phyloP scores from a whole-genome alignment of 2,113 vertebrate species.

The Clupea harengus region DNA sequence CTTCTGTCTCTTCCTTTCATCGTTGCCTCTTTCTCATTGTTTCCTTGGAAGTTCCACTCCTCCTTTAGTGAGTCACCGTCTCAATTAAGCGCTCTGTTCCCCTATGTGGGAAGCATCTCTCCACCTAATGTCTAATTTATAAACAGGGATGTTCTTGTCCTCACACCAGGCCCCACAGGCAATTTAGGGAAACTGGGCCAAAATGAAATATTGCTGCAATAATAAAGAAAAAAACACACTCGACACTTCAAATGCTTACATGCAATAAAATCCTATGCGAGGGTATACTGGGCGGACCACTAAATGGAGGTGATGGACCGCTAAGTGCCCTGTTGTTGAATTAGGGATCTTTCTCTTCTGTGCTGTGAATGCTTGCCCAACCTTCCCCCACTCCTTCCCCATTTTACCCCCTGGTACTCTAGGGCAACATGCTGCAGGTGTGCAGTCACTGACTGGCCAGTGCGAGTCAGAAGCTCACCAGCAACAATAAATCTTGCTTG shows the following conservation, averaged over 20 bases:
- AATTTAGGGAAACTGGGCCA: slow-evolving; percentile 76
- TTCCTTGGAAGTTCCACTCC: slow-evolving; percentile 25
- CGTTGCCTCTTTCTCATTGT: background rate
- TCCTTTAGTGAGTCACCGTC: slow-evolving; percentile 36
- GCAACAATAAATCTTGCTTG: background rate
- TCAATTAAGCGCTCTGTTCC: slow-evolving; percentile 38
- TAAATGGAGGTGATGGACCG: slow-evolving; percentile 44
- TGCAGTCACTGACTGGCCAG: background rate
- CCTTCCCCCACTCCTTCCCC: background rate
- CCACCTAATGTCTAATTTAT: slow-evolving; percentile 54
- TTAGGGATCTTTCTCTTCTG: slow-evolving; percentile 18
- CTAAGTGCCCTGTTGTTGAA: slow-evolving; percentile 46
- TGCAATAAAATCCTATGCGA: slow-evolving; percentile 60
- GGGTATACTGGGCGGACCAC: slow-evolving; percentile 47
- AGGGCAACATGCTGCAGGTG: background rate
- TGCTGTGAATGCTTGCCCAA: background rate
- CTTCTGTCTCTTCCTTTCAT: background rate
- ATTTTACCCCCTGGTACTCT: background rate
- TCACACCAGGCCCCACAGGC: slow-evolving; percentile 71
- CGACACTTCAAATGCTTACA: slow-evolving; percentile 69
- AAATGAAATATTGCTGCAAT: slow-evolving; percentile 79
- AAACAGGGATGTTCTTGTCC: slow-evolving; percentile 69
- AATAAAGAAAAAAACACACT: slow-evolving; percentile 71
- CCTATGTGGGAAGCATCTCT: slow-evolving; percentile 18
- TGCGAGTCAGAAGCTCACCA: background rate